phyloP scores from a whole-genome alignment of 2,113 vertebrate genomes.

The Callocephalon fimbriatum region DNA sequence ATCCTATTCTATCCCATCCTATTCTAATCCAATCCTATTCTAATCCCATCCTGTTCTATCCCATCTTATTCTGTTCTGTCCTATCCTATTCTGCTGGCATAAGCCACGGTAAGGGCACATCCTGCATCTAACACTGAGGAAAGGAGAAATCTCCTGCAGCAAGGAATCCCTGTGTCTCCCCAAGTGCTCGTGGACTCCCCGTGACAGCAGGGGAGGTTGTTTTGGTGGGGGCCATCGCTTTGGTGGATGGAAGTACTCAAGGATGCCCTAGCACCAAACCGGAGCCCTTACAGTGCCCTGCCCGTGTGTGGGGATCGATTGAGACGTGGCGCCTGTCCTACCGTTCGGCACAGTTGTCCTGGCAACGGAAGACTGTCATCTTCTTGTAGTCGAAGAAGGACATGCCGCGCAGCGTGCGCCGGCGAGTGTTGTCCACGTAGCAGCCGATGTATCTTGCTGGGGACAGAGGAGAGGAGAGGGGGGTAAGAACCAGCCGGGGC shows the following conservation, averaged over 20 bases:
- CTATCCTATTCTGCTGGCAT: neutral
- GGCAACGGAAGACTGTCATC: slow-evolving; percentile 98
- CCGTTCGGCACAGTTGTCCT: slow-evolving; percentile 99
- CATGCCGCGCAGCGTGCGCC: slow-evolving; percentile 89
- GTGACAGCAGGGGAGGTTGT: neutral
- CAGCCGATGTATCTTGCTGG: slow-evolving; percentile 94
- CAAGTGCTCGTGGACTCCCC: accelerated
- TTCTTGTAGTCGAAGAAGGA: slow-evolving; percentile 99
- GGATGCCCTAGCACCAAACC: neutral
- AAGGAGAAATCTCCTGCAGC: neutral
- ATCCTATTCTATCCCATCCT: neutral
- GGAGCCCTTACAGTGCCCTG: neutral
- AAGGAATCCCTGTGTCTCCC: no score
- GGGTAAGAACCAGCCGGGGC: neutral
- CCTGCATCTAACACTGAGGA: accelerated
- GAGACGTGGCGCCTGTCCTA: slow-evolving; percentile 56
- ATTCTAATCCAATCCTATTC: neutral
- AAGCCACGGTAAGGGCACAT: accelerated
- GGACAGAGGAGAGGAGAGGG: neutral
- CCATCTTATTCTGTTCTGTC: accelerated
- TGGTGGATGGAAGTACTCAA: neutral
- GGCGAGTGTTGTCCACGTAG: slow-evolving; percentile 89
- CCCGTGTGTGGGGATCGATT: neutral
- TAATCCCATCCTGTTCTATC: no score
- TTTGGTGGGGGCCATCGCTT: neutral